Base-by-base conservation (phyloP, 2,888 invertebrate genomes). In the Eupsilia transversa region DNA sequence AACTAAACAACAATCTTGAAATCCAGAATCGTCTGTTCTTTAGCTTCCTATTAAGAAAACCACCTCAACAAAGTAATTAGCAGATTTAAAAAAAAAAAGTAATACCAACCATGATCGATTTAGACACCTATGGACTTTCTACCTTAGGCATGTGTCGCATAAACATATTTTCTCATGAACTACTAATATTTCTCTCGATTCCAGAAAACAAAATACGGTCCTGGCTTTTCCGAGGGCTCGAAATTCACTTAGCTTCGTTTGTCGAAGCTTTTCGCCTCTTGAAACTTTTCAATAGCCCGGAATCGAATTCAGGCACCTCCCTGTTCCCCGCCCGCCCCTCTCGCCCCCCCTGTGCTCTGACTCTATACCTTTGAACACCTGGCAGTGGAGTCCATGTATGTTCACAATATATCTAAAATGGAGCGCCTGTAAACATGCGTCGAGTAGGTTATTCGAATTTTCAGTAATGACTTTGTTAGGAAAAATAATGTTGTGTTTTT, bases 221-320 rank as follows among this genome's bases (percentile, higher is more conserved):
- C 94, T 87, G 90, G 17, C 0, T 85, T 89, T 90, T 92, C 92
- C 92, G 95, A 95, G 96, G 95, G 95, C 94, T 92, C 94, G 92
- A 96, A 96, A 96, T 96, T 96, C 96, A 96, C 96, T 96, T 96
- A 96, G 96, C 96, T 95, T 96, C 96, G 96, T 96, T 96, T 96
- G 96, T 96, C 94, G 96, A 96, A 96, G 96, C 96, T 96, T 96
- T 96, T 96, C 96, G 96, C 96, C 96, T 96, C 96, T 96, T 96
- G 94, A 96, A 96, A 96, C 95, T 96, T 96, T 96, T 96, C 96
- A 96, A 96, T 95, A 96, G 96, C 94, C 93, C 91, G 93, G 94
- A 96, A 96, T 96, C 95, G 95, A 95, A 95, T 95, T 94, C 94
- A 89, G 91, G 88, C 92, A 88, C 92, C 92, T 86, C 91, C 88